These are phyloP conservation scores for Trochalopteron elliotii DNA, from an alignment of 2,113 vertebrate species.

Conservation along the genomic window DNA sequence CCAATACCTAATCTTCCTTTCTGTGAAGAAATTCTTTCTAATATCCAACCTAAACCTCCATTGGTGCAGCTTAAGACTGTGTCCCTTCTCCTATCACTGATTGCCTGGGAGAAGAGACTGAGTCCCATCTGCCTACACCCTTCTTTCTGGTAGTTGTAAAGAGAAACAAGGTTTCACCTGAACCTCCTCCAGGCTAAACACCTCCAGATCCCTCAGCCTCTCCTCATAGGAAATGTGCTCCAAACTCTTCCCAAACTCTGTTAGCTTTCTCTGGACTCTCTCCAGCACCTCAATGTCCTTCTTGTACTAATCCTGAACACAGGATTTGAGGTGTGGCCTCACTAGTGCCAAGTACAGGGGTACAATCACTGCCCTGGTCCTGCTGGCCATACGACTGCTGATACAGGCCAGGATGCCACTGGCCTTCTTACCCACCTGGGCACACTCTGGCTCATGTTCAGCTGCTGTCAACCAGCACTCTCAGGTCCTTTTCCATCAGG, in stretches of 20 bases:
- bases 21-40: neutral
- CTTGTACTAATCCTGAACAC: neutral
- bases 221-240: neutral
- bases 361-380: neutral
- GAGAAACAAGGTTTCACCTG: neutral
- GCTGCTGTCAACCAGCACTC: accelerated
- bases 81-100: neutral
- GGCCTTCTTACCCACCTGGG: neutral
- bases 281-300: neutral
- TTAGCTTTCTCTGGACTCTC: neutral
- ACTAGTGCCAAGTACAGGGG: accelerated
- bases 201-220: neutral
- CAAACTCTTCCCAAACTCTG: accelerated
- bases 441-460: neutral
- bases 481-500: neutral
- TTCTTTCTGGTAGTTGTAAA: neutral
- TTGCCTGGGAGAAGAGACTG: neutral
- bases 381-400: neutral
- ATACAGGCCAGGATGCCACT: neutral
- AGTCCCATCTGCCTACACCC: neutral
- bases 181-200: neutral
- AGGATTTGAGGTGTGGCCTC: accelerated
- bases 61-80: neutral
- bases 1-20: neutral
- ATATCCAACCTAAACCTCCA: neutral